Conservation (phyloP, 2,888 invertebrate genomes). For the Stenurella melanura region DNA sequence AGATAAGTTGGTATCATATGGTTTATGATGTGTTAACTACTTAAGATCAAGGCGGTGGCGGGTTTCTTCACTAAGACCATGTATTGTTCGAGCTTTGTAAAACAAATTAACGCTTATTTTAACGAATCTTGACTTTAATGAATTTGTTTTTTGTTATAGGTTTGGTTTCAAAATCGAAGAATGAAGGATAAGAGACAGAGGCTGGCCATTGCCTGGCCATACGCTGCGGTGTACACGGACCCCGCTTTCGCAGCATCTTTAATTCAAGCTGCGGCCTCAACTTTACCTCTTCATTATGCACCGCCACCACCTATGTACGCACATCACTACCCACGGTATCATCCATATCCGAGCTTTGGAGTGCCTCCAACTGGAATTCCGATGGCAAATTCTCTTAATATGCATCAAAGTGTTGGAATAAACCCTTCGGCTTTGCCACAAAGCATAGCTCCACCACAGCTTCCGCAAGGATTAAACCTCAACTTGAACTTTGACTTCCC, state of each 20-base stretch:
- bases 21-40: slow-evolving; percentile 72
- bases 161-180: slow-evolving; percentile 98
- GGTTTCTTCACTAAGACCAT: slow-evolving; percentile 38
- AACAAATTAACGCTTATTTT: slow-evolving; percentile 46
- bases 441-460: slow-evolving; percentile 67
- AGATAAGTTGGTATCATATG: slow-evolving; percentile 71
- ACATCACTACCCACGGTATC: slow-evolving; percentile 73
- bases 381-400: slow-evolving; percentile 67
- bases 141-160: slow-evolving; percentile 76
- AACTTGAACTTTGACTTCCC: slow-evolving; percentile 66
- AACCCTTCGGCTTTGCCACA: slow-evolving; percentile 69
- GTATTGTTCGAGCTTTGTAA: slow-evolving; percentile 49
- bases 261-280: slow-evolving; percentile 89
- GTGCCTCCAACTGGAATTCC: slow-evolving; percentile 73
- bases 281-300: slow-evolving; percentile 75
- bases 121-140: slow-evolving; percentile 26
- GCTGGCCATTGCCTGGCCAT: slow-evolving; percentile 96
- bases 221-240: slow-evolving; percentile 94
- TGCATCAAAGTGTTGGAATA: slow-evolving; percentile 62
- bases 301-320: slow-evolving; percentile 78
- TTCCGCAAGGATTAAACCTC: slow-evolving; percentile 63
- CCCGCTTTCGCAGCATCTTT: slow-evolving; percentile 95
- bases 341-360: slow-evolving; percentile 74
- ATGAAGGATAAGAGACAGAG: slow-evolving; percentile 99
- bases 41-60: slow-evolving; percentile 65